Evolutionary conservation across 2,797 vertebrate genomes (phyloP), one percentile per base, ranked within the genome.

Genomic region (Limnodromus scolopaceus): DNA sequence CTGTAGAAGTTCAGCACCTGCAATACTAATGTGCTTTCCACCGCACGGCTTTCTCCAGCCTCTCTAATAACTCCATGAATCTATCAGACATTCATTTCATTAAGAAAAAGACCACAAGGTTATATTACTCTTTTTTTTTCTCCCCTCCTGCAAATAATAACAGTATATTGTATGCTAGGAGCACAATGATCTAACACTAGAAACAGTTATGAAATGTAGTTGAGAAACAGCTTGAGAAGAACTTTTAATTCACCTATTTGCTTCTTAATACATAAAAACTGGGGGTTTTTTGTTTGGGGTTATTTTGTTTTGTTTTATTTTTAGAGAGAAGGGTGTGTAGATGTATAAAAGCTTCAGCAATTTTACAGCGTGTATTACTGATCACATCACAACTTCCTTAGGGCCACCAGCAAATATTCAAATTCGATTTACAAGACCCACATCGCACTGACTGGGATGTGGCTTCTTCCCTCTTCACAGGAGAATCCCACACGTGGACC

Each of bases 361-460:
- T 28, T 60, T 53, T 41, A 53, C 39, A 20, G 32, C 18, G 34
- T 18, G 16, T 8, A 1, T 76, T 68, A 36, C 38, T 36, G 51
- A 11, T 39, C 7, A 18, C 68, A 46, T 38, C 82, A 9, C 51
- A 43, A 2, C 28, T 11, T 18, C 48, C 57, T 58, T 36, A 9
- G 58, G 22, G 19, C 55, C 22, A 36, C 53, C 41, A 30, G 64
- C 17, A 51, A 19, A 36, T 46, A 14, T 6, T 48, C 14, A 34
- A 1, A 6, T 16, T 17, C 4, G 8, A 36, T 43, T 57, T 32
- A 12, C 65, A 14, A 51, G 54, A 36, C 13, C 13, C 13, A 4
- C 16, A 24, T 16, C 0, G 1, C 17, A 6, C 46, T 6, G 46
- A 11, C 19, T 0, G 1, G 64, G 57, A 64, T 0, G 2, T 3